phyloP scores from a whole-genome alignment of 2,888 invertebrate genomes.

The Polymixis flavicincta region DNA sequence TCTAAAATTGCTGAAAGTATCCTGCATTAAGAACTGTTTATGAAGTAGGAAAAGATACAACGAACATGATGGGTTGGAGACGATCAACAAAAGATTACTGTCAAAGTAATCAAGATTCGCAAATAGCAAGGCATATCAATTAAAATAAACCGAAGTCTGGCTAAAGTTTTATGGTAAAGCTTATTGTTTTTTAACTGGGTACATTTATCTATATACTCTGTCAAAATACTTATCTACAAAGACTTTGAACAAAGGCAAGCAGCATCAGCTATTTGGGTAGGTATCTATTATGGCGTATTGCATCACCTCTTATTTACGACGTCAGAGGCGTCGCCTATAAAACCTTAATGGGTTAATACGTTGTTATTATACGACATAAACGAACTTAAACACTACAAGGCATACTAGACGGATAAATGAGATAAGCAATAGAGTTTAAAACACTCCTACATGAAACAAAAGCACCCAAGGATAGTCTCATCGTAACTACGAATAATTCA shows the following conservation, averaged over 20 bases:
- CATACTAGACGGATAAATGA: background rate
- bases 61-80: background rate
- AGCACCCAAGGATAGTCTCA: too few species aligned
- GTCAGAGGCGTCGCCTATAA: constrained; percentile 39
- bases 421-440: background rate
- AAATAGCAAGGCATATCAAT: background rate
- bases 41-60: background rate
- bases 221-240: constrained; percentile 12
- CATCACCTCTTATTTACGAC: constrained; percentile 49
- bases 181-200: background rate
- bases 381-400: constrained; percentile 3
- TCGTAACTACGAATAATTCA: constrained; percentile 2
- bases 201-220: background rate
- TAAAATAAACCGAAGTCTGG: background rate
- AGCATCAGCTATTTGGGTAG: constrained; percentile 23
- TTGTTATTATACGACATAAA: constrained; percentile 24
- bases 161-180: background rate
- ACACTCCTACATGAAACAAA: too few species aligned
- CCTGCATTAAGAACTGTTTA: background rate
- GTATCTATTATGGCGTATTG: constrained; percentile 22
- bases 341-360: constrained; percentile 39
- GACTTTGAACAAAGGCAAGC: constrained; percentile 6
- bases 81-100: background rate
- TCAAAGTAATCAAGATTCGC: background rate
- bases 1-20: background rate